Percentiles rank a stretch among this genome's conserved stretches.
Evolutionary conservation across 2,797 vertebrate species (phyloP).

Genomic region (Cynopterus sphinx): DNA sequence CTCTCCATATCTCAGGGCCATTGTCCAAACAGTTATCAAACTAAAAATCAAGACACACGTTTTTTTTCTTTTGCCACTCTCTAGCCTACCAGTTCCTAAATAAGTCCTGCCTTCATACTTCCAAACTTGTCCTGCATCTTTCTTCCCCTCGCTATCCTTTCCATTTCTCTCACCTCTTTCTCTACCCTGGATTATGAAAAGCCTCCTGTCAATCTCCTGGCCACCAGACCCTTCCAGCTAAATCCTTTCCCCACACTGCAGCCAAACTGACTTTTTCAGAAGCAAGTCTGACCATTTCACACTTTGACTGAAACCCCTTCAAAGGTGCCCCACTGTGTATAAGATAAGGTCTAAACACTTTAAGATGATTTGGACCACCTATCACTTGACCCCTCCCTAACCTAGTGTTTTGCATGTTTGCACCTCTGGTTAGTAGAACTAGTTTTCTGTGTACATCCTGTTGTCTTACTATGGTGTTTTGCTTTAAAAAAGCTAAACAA

Average conservation of each 20-base stretch:
- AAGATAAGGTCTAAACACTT: background rate
- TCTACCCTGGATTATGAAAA: background rate
- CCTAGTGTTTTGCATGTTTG: background rate
- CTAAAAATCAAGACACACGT: background rate
- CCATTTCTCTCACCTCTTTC: background rate
- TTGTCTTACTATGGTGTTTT: background rate
- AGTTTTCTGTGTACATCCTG: background rate
- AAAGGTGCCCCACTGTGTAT: background rate
- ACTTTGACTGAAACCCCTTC: background rate
- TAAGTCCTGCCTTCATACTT: background rate
- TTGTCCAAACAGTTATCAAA: background rate
- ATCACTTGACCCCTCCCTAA: background rate
- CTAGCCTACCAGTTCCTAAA: background rate
- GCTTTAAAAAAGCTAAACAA: background rate
- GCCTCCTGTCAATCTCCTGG: background rate
- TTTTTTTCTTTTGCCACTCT: background rate
- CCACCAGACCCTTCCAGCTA: background rate
- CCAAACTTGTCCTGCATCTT: background rate
- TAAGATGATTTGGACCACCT: background rate
- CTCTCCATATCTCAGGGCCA: background rate
- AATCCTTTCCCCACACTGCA: background rate
- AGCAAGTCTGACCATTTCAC: background rate
- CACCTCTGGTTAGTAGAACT: background rate
- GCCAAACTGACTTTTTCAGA: background rate
- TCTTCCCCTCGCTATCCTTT: background rate